These are phyloP conservation scores for Zaprionus taronus DNA, from an alignment of 1,140 invertebrate genomes.

Conservation along the genomic window DNA sequence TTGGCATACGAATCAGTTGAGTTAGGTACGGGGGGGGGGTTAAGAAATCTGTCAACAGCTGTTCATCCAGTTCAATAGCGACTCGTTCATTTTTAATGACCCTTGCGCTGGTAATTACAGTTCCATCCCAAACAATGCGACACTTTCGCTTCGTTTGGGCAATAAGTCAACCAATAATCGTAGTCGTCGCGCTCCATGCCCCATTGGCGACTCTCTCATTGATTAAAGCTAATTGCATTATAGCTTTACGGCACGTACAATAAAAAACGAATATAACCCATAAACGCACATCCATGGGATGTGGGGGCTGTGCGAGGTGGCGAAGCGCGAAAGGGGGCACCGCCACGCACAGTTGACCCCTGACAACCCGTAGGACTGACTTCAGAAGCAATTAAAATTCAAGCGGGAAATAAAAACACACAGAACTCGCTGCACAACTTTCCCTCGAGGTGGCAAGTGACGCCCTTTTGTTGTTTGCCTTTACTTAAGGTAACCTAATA, in stretches of 20 bases:
- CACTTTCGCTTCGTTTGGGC: constrained; percentile 2
- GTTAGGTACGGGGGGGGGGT: background rate
- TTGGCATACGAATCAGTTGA: constrained; percentile 27
- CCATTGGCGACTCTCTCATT: constrained; percentile 48
- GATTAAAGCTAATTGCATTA: constrained; percentile 75
- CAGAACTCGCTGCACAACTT: constrained; percentile 52
- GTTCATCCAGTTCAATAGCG: background rate
- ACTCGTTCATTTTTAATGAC: background rate
- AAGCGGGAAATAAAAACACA: constrained; percentile 41
- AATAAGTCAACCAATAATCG: constrained; percentile 23
- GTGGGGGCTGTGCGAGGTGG: background rate
- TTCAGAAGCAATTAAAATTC: constrained; percentile 61
- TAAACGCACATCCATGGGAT: constrained; percentile 24
- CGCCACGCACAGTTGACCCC: constrained; percentile 48
- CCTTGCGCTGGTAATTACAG: background rate
- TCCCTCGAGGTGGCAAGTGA: constrained; percentile 36
- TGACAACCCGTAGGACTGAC: constrained; percentile 29
- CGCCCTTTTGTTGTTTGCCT: constrained; percentile 24
- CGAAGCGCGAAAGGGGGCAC: background rate
- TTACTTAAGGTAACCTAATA: constrained; percentile 41
- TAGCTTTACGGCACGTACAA: constrained; percentile 41
- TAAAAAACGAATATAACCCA: constrained; percentile 42
- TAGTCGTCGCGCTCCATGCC: constrained; percentile 34
- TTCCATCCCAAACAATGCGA: constrained; percentile 5
- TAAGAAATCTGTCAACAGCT: constrained; percentile 24